Conservation (phyloP, 2,888 invertebrate species). For the Amiota mariae region DNA sequence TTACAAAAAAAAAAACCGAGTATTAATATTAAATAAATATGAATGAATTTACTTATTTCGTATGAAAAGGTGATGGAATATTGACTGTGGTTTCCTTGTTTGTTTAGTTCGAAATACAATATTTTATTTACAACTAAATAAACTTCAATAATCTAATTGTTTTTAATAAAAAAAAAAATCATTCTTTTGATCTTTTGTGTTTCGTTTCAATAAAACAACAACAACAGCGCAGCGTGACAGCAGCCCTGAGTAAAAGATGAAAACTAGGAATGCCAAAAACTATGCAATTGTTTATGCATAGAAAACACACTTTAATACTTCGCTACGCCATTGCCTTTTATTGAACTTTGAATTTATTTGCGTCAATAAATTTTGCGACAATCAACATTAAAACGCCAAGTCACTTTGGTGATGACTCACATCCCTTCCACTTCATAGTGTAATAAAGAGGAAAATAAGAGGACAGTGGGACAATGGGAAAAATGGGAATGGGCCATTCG, state of each 20-base stretch:
- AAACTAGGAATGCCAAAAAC: not conserved
- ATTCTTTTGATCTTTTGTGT: too few species aligned
- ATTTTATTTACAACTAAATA: not conserved
- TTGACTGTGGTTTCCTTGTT: too few species aligned
- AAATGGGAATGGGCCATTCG: not conserved
- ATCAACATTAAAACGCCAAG: not conserved
- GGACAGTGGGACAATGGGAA: not conserved
- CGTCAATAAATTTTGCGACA: conserved; percentile 17
- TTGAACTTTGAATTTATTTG: conserved; percentile 12
- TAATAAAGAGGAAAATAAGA: not conserved
- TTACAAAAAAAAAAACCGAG: not conserved
- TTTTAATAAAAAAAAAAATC: not conserved
- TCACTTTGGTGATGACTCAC: not conserved
- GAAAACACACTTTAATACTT: conserved; percentile 4
- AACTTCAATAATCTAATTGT: not conserved
- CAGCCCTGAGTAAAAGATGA: too few species aligned
- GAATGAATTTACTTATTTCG: too few species aligned
- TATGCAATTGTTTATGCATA: conserved; percentile 22
- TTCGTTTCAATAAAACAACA: too few species aligned
- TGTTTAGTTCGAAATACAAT: too few species aligned
- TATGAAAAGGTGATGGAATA: too few species aligned
- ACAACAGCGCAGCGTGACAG: too few species aligned
- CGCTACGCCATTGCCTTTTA: not conserved
- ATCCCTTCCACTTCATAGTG: not conserved
- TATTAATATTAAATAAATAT: too few species aligned